Base-by-base conservation (phyloP, 2,888 invertebrate genomes). In the Fabriciana adippe region DNA sequence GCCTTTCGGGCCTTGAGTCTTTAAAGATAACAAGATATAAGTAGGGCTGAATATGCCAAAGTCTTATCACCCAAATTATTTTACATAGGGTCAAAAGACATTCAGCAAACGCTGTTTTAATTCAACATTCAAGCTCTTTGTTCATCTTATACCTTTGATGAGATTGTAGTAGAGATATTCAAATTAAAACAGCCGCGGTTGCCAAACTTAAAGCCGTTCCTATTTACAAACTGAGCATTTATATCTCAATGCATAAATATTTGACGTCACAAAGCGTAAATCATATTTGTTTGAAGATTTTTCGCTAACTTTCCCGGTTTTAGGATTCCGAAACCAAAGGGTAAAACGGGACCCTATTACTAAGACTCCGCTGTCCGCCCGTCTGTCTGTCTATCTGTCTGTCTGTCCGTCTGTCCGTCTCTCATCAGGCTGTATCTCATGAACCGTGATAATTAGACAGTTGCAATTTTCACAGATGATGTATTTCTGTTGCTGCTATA, bases 21-120 rank as follows among this genome's bases (percentile, higher is more conserved):
- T 81, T 72, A 80, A 83, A 88, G 87, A 89, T 88, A 87, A 87
- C 86, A 84, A 85, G 86, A 85, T 85, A 85, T 86, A 87, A 87
- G 85, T 85, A 86, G 79, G 82, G 81, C 80, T 76, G 81, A 67
- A 82, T 87, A 79, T 82, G 79, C 82, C 79, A 76, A 83, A 84
- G 80, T 79, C 79, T 87, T 88, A 88, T 87, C 86, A 82, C 79
- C 78, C 78, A 79, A 82, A 82, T 82, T 83, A 82, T 82, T 88
- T 87, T 84, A 84, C 82, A 83, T 80, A 80, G 83, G 88, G 88
- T 86, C 86, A 87, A 82, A 83, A 82, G 78, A 81, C 81, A 86
- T 87, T 89, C 84, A 81, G 83, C 79, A 78, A 85, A 86, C 78
- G 81, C 81, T 78, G 84, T 85, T 86, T 86, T 88, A 88, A 89